Conservation (phyloP, 2,888 invertebrate species). For the Cryptocephalus primarius region DNA sequence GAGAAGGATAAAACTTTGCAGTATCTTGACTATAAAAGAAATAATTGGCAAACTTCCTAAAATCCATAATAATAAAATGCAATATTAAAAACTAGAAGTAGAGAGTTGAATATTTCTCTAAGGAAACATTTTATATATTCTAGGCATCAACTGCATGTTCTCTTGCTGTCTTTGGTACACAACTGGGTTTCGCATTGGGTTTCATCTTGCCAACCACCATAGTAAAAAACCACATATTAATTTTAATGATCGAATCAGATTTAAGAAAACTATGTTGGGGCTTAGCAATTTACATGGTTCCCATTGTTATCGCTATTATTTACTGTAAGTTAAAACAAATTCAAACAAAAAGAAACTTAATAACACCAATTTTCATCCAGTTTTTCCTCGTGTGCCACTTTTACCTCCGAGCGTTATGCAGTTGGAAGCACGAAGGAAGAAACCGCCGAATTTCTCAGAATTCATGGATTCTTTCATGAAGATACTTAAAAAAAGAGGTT, state of each 20-base stretch:
- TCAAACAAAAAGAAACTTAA: not conserved
- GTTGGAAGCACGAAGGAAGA: slow-evolving; percentile 29
- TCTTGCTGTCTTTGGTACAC: slow-evolving; percentile 62
- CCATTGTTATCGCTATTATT: slow-evolving; percentile 25
- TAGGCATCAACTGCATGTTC: slow-evolving; percentile 53
- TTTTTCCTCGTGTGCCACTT: slow-evolving; percentile 45
- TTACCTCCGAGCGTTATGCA: slow-evolving; percentile 45
- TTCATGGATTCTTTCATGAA: slow-evolving; percentile 59
- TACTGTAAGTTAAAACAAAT: slow-evolving; percentile 9
- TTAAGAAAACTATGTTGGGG: slow-evolving; percentile 43
- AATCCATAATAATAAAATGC: not conserved
- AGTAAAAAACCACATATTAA: slow-evolving; percentile 27
- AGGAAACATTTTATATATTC: slow-evolving; percentile 4
- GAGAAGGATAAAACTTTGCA: too few relatives aligned
- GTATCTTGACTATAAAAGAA: too few relatives aligned
- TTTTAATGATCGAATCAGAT: slow-evolving; percentile 26
- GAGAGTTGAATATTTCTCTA: not conserved
- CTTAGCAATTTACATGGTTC: slow-evolving; percentile 43
- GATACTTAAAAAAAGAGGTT: slow-evolving; percentile 60
- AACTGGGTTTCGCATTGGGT: slow-evolving; percentile 59
- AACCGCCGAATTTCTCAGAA: slow-evolving; percentile 9
- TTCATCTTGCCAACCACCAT: slow-evolving; percentile 56
- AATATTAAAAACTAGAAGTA: not conserved
- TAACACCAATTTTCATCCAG: slow-evolving; percentile 28
- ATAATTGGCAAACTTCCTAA: too few relatives aligned